These are phyloP conservation scores for Serinus canaria DNA, from an alignment of 2,113 vertebrate genomes.

Conservation along the genomic window DNA sequence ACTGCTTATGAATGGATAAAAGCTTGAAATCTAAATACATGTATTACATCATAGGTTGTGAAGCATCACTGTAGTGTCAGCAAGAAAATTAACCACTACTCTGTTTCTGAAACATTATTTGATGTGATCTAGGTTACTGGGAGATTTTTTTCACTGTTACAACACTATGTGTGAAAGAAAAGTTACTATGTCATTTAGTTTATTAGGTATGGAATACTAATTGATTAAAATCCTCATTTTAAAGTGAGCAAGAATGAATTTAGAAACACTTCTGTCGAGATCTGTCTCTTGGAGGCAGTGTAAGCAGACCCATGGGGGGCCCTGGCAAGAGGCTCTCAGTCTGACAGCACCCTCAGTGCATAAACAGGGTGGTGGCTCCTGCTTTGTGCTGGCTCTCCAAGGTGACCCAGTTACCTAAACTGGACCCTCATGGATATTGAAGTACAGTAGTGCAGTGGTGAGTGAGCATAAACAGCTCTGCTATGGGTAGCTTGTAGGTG, in stretches of 20 bases:
- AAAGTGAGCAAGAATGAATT: not conserved
- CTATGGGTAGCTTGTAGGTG: not conserved
- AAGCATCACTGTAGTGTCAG: not conserved
- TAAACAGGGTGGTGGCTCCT: not conserved
- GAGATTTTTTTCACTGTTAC: not conserved
- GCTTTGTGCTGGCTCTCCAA: not conserved
- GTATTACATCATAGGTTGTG: not conserved
- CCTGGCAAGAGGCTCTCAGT: not conserved
- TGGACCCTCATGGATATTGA: not conserved
- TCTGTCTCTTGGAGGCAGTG: not conserved
- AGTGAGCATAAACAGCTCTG: not conserved
- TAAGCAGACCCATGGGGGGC: not conserved
- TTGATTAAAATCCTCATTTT: not conserved
- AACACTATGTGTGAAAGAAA: not conserved
- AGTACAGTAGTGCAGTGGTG: not conserved
- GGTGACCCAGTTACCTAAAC: not conserved
- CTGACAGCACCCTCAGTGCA: rapidly evolving
- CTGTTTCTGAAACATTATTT: not conserved
- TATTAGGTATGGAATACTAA: not conserved
- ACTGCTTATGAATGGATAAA: not conserved
- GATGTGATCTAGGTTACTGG: not conserved
- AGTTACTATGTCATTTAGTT: not conserved
- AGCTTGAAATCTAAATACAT: not conserved
- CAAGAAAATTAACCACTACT: not conserved
- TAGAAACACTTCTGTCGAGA: not conserved